phyloP scores from a whole-genome alignment of 2,797 vertebrate genomes.

The Enteromius thamalakanensis region DNA sequence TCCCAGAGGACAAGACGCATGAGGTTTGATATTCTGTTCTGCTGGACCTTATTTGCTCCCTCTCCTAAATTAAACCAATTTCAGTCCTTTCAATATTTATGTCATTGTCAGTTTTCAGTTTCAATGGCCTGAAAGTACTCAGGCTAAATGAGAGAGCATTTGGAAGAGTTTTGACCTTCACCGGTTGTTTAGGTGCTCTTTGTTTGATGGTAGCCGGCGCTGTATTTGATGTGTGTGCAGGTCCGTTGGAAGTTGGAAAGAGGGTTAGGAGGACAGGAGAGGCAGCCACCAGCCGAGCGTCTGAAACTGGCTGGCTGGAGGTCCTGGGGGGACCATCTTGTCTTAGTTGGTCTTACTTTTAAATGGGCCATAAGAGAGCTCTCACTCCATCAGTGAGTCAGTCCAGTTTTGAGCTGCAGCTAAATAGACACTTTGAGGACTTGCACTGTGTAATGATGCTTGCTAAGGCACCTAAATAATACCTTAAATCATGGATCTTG shows the following conservation, averaged over 20 bases:
- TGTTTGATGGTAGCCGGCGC: slow-evolving; percentile 43
- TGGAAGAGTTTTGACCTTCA: slow-evolving; percentile 19
- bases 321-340: slow-evolving; percentile 50
- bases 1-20: slow-evolving; percentile 19
- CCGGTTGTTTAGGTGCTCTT: slow-evolving; percentile 28
- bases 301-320: slow-evolving; percentile 37
- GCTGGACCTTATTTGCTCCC: slow-evolving; percentile 14
- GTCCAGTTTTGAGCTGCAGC: slow-evolving; percentile 1
- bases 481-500: not conserved
- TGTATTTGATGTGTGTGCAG: slow-evolving; percentile 34
- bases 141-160: not conserved
- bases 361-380: slow-evolving; percentile 29
- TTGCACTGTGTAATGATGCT: slow-evolving; percentile 13
- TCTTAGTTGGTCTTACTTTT: slow-evolving; percentile 47
- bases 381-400: slow-evolving; percentile 18
- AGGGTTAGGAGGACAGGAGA: slow-evolving; percentile 56
- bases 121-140: slow-evolving; percentile 5
- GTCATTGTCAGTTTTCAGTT: slow-evolving; percentile 25
- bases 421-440: slow-evolving; percentile 8
- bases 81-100: slow-evolving; percentile 28
- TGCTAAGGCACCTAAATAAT: not conserved
- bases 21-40: slow-evolving; percentile 33
- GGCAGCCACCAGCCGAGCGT: slow-evolving; percentile 37
- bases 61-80: slow-evolving; percentile 16
- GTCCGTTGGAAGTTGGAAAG: slow-evolving; percentile 52